Conservation (phyloP, 2,888 invertebrate species). For the Strigamia crassipes region DNA sequence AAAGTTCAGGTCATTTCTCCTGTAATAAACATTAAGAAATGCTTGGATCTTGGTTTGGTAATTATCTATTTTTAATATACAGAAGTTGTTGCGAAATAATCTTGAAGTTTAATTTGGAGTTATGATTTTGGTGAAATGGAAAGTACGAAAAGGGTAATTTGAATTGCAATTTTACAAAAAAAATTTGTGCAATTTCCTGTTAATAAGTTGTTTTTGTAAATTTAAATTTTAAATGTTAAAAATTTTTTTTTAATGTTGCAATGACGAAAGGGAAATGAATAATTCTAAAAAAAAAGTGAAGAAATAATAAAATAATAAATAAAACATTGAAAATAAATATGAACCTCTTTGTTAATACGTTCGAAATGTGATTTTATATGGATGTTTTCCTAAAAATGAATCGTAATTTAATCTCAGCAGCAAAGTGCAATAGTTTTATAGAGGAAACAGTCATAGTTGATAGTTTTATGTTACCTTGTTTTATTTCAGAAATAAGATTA, state of each 20-base stretch:
- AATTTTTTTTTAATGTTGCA: no score
- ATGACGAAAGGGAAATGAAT: not conserved
- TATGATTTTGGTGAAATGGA: conserved; percentile 4
- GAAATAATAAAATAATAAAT: not conserved
- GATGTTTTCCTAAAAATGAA: not conserved
- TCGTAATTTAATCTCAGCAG: not conserved
- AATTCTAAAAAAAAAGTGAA: not conserved
- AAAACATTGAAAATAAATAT: not conserved
- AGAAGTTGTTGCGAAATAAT: not conserved
- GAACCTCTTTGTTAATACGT: not conserved
- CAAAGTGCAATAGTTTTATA: not conserved
- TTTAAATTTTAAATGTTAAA: not conserved
- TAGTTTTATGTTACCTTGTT: not conserved
- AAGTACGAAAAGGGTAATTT: not conserved
- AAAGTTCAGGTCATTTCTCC: conserved; percentile 32
- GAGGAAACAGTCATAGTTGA: not conserved
- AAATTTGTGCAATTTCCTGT: not conserved
- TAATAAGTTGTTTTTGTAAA: not conserved
- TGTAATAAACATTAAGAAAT: not conserved
- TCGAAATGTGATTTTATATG: not conserved
- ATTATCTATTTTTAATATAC: conserved; percentile 10
- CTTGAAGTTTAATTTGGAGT: not conserved
- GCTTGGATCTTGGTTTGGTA: not conserved
- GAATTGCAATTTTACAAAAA: not conserved
- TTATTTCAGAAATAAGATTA: not conserved